Evolutionary conservation across 2,113 vertebrate genomes (phyloP), one percentile per base, ranked within the genome.

Genomic region (Protobothrops mucrosquamatus): DNA sequence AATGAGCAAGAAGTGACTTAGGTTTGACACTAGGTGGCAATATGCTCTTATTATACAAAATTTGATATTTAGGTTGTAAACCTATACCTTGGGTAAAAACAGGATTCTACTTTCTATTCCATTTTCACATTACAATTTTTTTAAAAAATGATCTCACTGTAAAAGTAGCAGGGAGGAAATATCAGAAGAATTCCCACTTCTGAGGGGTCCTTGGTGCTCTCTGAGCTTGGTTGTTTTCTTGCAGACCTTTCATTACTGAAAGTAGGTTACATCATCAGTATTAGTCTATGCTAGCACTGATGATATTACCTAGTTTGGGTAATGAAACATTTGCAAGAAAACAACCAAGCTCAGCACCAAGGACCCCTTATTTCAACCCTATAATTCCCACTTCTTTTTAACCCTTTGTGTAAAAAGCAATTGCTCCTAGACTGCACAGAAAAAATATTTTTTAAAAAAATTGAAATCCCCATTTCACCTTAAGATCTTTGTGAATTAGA

Each of bases 11-110:
- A 92, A 95, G 57, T 59, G 55, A 91, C 3, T 0, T 59, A 12
- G 48, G 23, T 51, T 86, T 91, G 90, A 96, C 96, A 90, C 95
- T 95, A 97, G 97, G 91, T 96, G 97, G 97, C 92, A 94, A 95
- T 96, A 96, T 12, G 23, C 89, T 48, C 95, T 85, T 81, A 88
- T 18, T 29, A 7, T 11, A 57, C 18, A 51, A 8, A n/a, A 85
- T 12, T 54, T 24, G 34, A 43, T n/a, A 85, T 61, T 61, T 48
- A 55, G 24, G 55, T 7, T 81, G 34, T 46, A 55, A 43, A 18
- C 10, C 69, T 22, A 52, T 26, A 1, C 43, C 39, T 39, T 51
- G 92, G 57, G 29, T 8, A 2, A 64, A 55, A 52, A 14, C 18
- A 43, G 48, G 22, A 56, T 23, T 54, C 34, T 39, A 6, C 54